Evolutionary conservation across 2,797 vertebrate genomes (phyloP).

Genomic region (Pangasius krempfi): DNA sequence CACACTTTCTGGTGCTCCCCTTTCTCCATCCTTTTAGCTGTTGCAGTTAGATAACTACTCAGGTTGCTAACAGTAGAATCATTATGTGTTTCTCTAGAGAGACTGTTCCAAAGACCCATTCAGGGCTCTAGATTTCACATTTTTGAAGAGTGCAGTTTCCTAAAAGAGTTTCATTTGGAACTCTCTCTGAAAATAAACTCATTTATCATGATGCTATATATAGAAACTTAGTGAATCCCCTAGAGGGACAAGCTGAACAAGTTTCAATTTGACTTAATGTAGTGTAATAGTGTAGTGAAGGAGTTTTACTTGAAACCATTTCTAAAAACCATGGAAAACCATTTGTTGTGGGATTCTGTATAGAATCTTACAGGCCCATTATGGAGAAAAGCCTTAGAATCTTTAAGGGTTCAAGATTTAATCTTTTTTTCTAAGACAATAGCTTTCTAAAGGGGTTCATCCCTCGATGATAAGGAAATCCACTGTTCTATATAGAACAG

Average conservation of each 20-base stretch:
- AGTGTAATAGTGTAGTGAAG: not conserved
- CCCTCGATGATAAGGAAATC: not conserved
- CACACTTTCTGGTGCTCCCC: not conserved
- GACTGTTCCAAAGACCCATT: not conserved
- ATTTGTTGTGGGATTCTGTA: not conserved
- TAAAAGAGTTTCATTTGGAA: not conserved
- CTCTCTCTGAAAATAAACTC: not conserved
- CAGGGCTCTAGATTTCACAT: not conserved
- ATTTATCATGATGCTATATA: not conserved
- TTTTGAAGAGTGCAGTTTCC: not conserved
- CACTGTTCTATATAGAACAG: not conserved
- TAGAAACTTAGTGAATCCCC: not conserved
- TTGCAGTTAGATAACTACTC: not conserved
- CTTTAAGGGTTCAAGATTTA: not conserved
- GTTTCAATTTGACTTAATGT: not conserved
- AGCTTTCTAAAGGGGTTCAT: not conserved
- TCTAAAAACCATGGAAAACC: not conserved
- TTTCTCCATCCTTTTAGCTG: not conserved
- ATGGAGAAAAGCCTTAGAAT: not conserved
- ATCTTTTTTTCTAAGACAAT: not conserved
- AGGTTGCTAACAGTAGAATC: not conserved
- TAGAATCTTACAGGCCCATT: not conserved
- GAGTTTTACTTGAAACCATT: not conserved
- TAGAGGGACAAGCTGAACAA: not conserved
- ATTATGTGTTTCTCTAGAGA: not conserved